Conservation (phyloP, 1,140 invertebrate genomes). For the Holcopasites calliopsidis region DNA sequence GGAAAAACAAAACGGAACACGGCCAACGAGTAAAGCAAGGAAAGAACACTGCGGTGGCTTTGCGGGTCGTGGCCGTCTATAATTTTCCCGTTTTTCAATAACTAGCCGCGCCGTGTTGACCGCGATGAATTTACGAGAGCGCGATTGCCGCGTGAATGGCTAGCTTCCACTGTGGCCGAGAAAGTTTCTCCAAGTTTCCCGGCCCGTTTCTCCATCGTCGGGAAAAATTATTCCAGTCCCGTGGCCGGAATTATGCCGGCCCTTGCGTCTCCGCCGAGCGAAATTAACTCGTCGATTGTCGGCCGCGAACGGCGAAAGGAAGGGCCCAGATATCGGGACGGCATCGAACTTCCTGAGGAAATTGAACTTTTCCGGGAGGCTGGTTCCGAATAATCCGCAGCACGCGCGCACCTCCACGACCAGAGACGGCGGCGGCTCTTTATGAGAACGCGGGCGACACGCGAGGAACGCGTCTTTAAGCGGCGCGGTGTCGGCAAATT, state of each 20-base stretch:
- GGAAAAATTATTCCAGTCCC: conserved; percentile 31
- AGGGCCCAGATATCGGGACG: neutral
- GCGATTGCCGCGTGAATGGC: neutral
- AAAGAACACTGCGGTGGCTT: neutral
- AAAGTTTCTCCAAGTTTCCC: conserved; percentile 41
- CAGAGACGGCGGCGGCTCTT: too few species aligned
- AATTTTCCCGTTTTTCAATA: conserved; percentile 27
- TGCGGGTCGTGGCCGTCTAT: neutral
- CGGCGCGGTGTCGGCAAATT: neutral
- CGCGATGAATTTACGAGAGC: conserved; percentile 19
- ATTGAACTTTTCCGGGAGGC: conserved; percentile 9
- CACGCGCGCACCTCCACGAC: neutral
- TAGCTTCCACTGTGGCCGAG: neutral
- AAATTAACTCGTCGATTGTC: conserved; percentile 41
- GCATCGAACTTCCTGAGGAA: neutral
- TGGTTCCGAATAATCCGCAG: neutral
- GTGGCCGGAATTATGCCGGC: conserved; percentile 32
- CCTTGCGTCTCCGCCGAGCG: conserved; percentile 10
- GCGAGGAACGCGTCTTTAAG: neutral
- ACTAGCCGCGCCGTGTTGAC: neutral
- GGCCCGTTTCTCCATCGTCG: neutral
- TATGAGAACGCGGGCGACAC: neutral
- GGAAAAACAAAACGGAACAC: neutral
- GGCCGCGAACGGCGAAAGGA: neutral
- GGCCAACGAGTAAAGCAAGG: neutral